phyloP scores from a whole-genome alignment of 2,113 vertebrate genomes.

The Esox niger region DNA sequence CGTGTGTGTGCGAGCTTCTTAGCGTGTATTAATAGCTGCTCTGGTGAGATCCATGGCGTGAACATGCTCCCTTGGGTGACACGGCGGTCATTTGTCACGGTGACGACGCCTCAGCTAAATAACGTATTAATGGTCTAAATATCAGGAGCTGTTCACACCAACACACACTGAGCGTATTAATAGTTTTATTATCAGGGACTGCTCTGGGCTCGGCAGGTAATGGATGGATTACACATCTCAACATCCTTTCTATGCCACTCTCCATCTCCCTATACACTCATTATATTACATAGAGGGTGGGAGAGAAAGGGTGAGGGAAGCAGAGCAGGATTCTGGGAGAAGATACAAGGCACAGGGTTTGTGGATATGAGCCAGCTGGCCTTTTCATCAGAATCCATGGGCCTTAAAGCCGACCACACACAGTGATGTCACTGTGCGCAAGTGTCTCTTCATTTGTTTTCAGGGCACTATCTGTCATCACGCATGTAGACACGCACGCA shows the following conservation, averaged over 20 bases:
- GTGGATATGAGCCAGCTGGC: background rate
- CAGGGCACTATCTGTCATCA: background rate
- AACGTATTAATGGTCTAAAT: slow-evolving; percentile 44
- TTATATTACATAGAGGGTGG: slow-evolving; percentile 19
- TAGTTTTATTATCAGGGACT: slow-evolving; percentile 34
- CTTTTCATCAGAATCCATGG: background rate
- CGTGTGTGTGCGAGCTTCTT: slow-evolving; percentile 26
- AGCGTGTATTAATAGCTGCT: slow-evolving; percentile 50
- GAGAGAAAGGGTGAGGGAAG: slow-evolving; percentile 1
- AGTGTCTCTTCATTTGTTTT: too few species aligned
- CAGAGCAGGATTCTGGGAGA: background rate
- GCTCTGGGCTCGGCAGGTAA: slow-evolving; percentile 24
- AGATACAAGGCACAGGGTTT: background rate
- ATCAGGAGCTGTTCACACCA: slow-evolving; percentile 31
- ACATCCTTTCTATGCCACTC: slow-evolving; percentile 32
- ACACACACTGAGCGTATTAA: slow-evolving; percentile 30
- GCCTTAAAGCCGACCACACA: background rate
- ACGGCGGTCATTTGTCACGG: slow-evolving; percentile 41
- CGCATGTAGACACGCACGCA: background rate
- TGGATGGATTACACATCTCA: slow-evolving; percentile 35
- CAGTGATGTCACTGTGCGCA: background rate
- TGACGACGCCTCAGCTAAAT: slow-evolving; percentile 38
- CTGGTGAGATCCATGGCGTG: slow-evolving; percentile 17
- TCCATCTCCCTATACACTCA: slow-evolving; percentile 34
- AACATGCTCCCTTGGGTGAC: slow-evolving; percentile 33